A percentile compares a stretch with the other conserved stretches of the same genome.
Evolutionary conservation across 2,888 invertebrate species (phyloP).

Genomic region (Caenorhabditis becei): DNA sequence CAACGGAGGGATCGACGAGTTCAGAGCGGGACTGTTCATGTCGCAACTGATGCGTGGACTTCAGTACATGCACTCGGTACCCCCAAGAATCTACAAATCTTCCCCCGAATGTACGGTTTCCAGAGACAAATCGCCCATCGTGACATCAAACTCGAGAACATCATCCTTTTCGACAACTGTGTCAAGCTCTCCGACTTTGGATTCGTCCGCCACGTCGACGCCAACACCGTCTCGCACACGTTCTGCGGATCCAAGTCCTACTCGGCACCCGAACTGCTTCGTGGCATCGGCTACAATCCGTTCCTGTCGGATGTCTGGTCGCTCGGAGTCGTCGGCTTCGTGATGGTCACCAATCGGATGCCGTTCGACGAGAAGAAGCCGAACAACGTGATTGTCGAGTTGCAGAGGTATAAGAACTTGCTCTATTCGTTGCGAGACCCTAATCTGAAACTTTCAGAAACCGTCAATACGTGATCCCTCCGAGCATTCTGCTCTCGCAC

Average conservation of each 20-base stretch:
- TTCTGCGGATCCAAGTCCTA: conserved; percentile 84
- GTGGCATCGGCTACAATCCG: conserved; percentile 83
- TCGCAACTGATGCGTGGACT: conserved; percentile 82
- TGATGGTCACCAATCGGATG: conserved; percentile 83
- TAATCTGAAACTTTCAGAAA: conserved; percentile 19
- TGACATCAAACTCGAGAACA: conserved; percentile 84
- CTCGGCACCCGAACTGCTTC: conserved; percentile 82
- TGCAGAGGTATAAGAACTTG: conserved; percentile 53
- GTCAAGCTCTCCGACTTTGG: conserved; percentile 83
- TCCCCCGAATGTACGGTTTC: background rate
- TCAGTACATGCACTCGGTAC: conserved; percentile 82
- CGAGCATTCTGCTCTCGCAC: conserved; percentile 25
- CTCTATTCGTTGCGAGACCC: background rate
- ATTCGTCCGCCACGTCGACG: conserved; percentile 80
- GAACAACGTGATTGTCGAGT: conserved; percentile 70
- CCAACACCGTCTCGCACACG: conserved; percentile 80
- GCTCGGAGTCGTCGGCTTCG: conserved; percentile 83
- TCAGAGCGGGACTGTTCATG: conserved; percentile 82
- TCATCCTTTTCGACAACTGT: conserved; percentile 82
- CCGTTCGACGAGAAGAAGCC: conserved; percentile 83
- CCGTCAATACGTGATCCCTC: conserved; percentile 63
- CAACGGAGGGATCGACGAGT: conserved; percentile 82
- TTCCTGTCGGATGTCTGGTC: conserved; percentile 83
- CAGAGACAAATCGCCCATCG: conserved; percentile 82
- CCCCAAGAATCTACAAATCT: no score